Base-by-base conservation (phyloP, 1,140 invertebrate species). In the Drosophila bifasciata region DNA sequence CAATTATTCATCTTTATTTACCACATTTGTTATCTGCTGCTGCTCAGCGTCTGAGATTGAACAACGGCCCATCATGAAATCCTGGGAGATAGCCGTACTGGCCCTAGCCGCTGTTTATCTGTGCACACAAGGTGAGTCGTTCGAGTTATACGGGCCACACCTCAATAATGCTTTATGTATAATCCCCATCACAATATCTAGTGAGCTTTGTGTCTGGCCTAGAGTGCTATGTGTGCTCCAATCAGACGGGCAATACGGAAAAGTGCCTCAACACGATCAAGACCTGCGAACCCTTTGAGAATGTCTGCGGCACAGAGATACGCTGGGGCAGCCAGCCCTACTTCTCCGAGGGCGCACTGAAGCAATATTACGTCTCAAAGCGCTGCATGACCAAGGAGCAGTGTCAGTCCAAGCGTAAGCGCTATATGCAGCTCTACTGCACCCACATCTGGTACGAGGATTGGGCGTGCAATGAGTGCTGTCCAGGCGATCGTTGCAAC, bases 381-480 rank as follows among this genome's bases (percentile, higher is more conserved):
- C 92, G 94, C 28, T 99, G 98, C 93, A 95, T 97, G 13, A 96
- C 95, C 9, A 95, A 95, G 90, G 93, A 94, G 5, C 93, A 95
- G 58, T 99, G 98, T 92, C 94, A 96, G 56, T 92, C 92, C 61
- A 94, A 94, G 58, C 93, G 95, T 73, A 93, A 93, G 52, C 92
- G 92, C 17, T 95, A 95, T 70, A 96, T 97, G 94, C 79, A 84
- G 44, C 92, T 93, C 11, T 93, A 94, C 67, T 99, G 98, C 91
- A 97, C 97, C 16, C 95, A 98, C 88, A 97, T 99, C 86, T 99
- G 97, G 97, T 99, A 99, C 86, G 95, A 98, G 89, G 98, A 99
- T 92, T 99, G 98, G 98, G 95, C 96, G 67, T 99, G 98, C 93
- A 96, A 96, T 0, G 98, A 99, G 92, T 99, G 98, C 92, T 99